Conservation (phyloP, 2,888 invertebrate genomes). For the Andrena bucephala region DNA sequence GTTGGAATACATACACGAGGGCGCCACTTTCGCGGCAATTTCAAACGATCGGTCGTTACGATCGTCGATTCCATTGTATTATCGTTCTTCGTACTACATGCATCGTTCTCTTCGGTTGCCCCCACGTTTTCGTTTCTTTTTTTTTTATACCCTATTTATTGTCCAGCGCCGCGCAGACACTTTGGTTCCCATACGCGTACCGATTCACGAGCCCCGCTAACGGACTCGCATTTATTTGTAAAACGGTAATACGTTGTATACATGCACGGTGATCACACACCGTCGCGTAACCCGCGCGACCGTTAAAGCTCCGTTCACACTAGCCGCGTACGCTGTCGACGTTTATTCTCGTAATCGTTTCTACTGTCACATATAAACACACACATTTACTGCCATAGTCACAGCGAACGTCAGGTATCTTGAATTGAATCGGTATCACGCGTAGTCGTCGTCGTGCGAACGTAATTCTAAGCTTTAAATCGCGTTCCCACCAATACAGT, state of each 20-base stretch:
- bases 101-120: constrained; percentile 42
- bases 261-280: constrained; percentile 30
- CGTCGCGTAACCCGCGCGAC: constrained; percentile 10
- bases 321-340: not conserved
- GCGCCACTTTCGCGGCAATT: constrained; percentile 18
- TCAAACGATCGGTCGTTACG: constrained; percentile 62
- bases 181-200: constrained; percentile 43
- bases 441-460: not conserved
- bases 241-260: constrained; percentile 41
- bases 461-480: constrained; percentile 16
- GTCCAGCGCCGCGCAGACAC: constrained; percentile 49
- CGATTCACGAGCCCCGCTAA: constrained; percentile 35
- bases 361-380: not conserved
- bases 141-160: constrained; percentile 73
- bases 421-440: constrained; percentile 13
- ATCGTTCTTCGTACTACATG: constrained; percentile 26
- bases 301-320: constrained; percentile 37
- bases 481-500: constrained; percentile 11
- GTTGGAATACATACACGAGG: constrained; percentile 26
- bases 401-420: constrained; percentile 5
- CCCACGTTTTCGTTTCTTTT: constrained; percentile 13
- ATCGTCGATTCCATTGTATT: constrained; percentile 48
- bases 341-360: not conserved
- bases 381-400: constrained; percentile 33
- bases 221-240: constrained; percentile 51